phyloP scores from a whole-genome alignment of 2,888 invertebrate genomes.

The Poecilobothrus nobilitatus region DNA sequence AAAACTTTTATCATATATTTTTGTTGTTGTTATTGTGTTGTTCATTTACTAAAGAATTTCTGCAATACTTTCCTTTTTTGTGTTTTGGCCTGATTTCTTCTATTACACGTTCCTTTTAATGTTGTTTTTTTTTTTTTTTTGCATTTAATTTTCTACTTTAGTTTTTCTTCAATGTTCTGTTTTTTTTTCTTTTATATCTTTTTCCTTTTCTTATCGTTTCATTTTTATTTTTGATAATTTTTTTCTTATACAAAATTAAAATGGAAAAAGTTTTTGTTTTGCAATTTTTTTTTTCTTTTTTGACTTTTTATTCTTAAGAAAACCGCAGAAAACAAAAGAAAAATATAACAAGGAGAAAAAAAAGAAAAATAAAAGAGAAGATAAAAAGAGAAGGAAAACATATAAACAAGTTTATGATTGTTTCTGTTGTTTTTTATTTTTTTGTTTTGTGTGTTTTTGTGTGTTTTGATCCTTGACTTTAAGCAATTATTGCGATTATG shows the following conservation, averaged over 20 bases:
- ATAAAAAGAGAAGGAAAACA: neutral
- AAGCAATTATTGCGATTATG: slow-evolving; percentile 31
- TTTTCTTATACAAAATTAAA: neutral
- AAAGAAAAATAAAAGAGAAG: neutral
- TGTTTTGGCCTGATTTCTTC: too few species aligned
- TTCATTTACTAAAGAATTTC: too few species aligned
- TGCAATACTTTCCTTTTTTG: too few species aligned
- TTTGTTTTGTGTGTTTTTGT: neutral
- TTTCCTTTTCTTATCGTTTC: neutral
- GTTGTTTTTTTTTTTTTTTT: too few species aligned
- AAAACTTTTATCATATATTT: too few species aligned
- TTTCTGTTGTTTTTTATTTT: neutral
- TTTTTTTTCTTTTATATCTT: neutral
- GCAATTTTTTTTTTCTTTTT: neutral
- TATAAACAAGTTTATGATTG: neutral
- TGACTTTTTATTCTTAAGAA: neutral
- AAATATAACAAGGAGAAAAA: neutral
- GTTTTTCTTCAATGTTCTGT: too few species aligned
- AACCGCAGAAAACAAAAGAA: neutral
- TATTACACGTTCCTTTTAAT: too few species aligned
- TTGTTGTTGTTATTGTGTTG: too few species aligned
- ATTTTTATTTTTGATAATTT: neutral
- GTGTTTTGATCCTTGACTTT: slow-evolving; percentile 24
- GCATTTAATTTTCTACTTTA: too few species aligned
- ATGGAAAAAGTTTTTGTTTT: neutral